These are phyloP conservation scores for Allacma fusca DNA, from an alignment of 2,888 invertebrate species.

Conservation along the genomic window DNA sequence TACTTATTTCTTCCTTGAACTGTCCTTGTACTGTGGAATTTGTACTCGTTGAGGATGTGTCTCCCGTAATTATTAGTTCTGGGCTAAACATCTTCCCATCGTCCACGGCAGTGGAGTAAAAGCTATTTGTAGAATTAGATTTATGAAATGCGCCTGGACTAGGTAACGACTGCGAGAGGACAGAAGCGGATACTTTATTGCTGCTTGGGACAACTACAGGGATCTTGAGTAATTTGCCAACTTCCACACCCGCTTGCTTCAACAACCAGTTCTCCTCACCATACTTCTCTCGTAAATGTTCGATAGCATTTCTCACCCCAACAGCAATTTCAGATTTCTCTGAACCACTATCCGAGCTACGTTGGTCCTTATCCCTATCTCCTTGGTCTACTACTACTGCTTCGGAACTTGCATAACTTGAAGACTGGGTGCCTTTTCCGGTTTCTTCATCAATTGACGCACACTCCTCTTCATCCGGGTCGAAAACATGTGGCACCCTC, in stretches of 20 bases:
- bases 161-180: slow-evolving; percentile 24
- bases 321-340: slow-evolving; percentile 47
- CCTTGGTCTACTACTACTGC: not conserved
- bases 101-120: slow-evolving; percentile 40
- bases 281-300: slow-evolving; percentile 57
- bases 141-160: slow-evolving; percentile 7
- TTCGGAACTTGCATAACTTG: slow-evolving; percentile 4
- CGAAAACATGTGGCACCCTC: slow-evolving; percentile 48
- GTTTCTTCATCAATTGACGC: slow-evolving; percentile 39
- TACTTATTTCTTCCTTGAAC: not conserved
- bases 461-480: slow-evolving; percentile 40
- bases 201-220: slow-evolving; percentile 43
- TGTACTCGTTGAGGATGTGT: slow-evolving; percentile 17
- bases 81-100: slow-evolving; percentile 9
- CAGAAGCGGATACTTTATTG: not conserved
- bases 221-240: slow-evolving; percentile 56
- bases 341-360: slow-evolving; percentile 31
- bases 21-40: slow-evolving; percentile 30
- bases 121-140: slow-evolving; percentile 22
- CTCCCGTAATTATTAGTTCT: not conserved
- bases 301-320: slow-evolving; percentile 50
- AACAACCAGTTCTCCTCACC: slow-evolving; percentile 60
- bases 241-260: slow-evolving; percentile 55
- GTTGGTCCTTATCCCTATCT: not conserved
- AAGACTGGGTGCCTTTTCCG: not conserved